phyloP scores from a whole-genome alignment of 2,113 vertebrate genomes.

The Gallinago undulata region DNA sequence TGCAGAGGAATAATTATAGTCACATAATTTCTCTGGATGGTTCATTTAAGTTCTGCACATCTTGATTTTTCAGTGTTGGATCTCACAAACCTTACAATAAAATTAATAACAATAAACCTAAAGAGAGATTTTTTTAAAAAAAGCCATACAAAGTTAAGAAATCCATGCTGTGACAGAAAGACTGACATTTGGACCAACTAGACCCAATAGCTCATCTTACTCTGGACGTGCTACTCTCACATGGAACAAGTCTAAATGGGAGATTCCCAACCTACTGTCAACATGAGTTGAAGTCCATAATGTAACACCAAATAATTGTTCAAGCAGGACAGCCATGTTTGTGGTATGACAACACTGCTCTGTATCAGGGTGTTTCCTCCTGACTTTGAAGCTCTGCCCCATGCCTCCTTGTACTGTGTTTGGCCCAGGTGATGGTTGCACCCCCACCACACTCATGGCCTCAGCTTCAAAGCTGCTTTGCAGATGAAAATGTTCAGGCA shows the following conservation, averaged over 20 bases:
- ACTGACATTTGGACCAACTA: accelerated
- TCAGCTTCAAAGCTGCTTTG: not conserved
- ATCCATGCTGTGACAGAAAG: not conserved
- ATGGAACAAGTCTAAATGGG: not conserved
- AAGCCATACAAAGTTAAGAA: not conserved
- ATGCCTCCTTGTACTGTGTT: not conserved
- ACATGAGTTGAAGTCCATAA: not conserved
- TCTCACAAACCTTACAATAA: not conserved
- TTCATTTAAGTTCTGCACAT: not conserved
- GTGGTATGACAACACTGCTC: not conserved
- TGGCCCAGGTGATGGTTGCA: not conserved
- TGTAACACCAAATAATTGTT: not conserved
- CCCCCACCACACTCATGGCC: not conserved
- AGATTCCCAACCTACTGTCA: not conserved
- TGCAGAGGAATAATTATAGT: not conserved
- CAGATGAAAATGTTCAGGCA: accelerated
- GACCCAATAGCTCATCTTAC: not conserved
- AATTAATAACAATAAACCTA: not conserved
- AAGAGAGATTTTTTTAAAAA: not conserved
- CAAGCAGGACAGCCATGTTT: not conserved
- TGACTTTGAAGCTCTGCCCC: not conserved
- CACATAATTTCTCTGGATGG: not conserved
- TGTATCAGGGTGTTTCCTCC: not conserved
- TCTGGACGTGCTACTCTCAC: not conserved
- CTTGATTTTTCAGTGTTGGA: not conserved